A percentile compares a stretch with the other conserved stretches of the same genome.
Conservation (phyloP, 2,797 vertebrate genomes). For the Phylloscopus collybita region DNA sequence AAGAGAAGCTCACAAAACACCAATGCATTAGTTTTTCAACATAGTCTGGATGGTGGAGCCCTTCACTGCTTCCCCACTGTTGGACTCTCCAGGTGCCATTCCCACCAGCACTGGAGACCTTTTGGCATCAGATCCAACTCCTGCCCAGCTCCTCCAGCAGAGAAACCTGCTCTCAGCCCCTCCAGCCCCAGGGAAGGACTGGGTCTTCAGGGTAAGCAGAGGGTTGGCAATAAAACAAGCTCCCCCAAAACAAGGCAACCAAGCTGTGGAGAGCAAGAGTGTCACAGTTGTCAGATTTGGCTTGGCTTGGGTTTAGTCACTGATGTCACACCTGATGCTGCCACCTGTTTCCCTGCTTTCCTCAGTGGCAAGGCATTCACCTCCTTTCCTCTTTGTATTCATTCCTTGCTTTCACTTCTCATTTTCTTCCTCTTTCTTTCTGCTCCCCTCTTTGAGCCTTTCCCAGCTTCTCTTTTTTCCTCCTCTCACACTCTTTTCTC, state of each 20-base stretch:
- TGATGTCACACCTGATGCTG: not conserved
- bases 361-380: not conserved
- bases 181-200: not conserved
- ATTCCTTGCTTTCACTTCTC: not conserved
- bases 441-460: not conserved
- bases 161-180: rapidly evolving
- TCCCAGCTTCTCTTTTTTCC: not conserved
- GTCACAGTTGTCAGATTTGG: not conserved
- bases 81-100: not conserved
- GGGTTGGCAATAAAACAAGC: not conserved
- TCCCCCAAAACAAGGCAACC: not conserved
- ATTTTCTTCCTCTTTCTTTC: not conserved
- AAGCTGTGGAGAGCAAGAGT: not conserved
- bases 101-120: not conserved
- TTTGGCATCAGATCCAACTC: not conserved
- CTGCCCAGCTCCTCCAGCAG: not conserved
- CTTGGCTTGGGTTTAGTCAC: not conserved
- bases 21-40: not conserved
- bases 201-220: not conserved
- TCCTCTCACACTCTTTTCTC: not conserved
- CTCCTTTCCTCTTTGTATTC: not conserved
- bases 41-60: rapidly evolving
- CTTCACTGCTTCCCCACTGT: not conserved
- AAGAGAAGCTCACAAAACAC: not conserved
- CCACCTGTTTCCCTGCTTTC: not conserved